Base-by-base conservation (phyloP, 1,140 invertebrate species). In the Scaptomyza graminum region DNA sequence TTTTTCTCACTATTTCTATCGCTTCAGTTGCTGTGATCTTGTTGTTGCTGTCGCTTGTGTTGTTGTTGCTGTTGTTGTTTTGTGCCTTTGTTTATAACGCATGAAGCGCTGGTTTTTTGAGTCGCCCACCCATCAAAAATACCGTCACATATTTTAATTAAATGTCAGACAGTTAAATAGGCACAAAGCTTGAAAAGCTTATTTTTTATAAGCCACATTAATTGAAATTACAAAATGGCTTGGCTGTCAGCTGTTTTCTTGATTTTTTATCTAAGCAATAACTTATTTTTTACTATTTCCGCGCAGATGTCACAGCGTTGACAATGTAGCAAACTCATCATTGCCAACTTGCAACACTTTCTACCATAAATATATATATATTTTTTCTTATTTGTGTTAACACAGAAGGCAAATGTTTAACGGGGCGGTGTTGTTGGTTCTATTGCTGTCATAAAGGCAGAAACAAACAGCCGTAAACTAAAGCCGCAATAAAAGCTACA, bases 101-200 rank as follows among this genome's bases (percentile, higher is more conserved):
- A 67, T 68, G 81, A 74, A 65, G 75, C 34, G 63, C 51, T 55
- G 56, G 18, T 22, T 28, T 12, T 37, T 16, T 12, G 11, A 47
- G 22, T 59, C 81, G 66, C 64, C 71, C 82, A 81, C 82, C 69
- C 66, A 68, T 81, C 70, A 87, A 78, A 87, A 87, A 72, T 79
- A 74, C 78, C 74, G 44, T 76, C 78, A 70, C 74, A 85, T 88
- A 79, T 72, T 85, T 87, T 85, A 85, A 85, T 85, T 78, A 82
- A 85, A 76, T 74, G 68, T 57, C 80, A 76, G 49, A 13, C 43
- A 25, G 52, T 22, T 22, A 64, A 70, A 70, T 44, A 62, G 60
- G 54, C 67, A 77, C 65, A 77, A 80, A 63, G 77, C 63, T 74
- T 50, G 87, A 55, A 79, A 81, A 83, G 66, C 41, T 78, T 62